A percentile compares a stretch with the other conserved stretches of the same genome.
These are phyloP conservation scores for Tetramorium alpestre DNA, from an alignment of 1,140 invertebrate genomes.

Conservation along the genomic window DNA sequence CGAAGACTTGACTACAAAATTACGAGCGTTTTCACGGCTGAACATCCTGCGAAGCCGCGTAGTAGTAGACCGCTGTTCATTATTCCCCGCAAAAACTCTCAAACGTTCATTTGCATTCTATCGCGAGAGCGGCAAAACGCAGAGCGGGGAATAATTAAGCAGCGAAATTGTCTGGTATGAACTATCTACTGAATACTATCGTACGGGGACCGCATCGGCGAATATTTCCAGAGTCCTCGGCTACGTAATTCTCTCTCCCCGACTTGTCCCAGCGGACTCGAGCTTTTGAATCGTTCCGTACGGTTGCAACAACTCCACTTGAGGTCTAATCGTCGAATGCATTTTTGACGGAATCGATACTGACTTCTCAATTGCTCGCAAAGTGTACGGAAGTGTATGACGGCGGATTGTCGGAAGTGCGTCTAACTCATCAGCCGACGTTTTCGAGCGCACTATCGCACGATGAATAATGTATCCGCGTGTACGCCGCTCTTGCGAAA, in stretches of 20 bases:
- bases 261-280: not conserved
- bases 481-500: not conserved
- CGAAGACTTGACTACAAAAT: conserved; percentile 12
- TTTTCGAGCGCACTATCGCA: conserved; percentile 44
- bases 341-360: conserved; percentile 34
- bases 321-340: not conserved
- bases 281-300: not conserved
- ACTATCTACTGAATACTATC: conserved; percentile 54
- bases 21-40: not conserved
- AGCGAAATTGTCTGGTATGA: conserved; percentile 59
- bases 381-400: not conserved
- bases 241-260: conserved; percentile 11
- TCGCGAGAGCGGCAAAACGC: conserved; percentile 50
- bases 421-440: conserved; percentile 27
- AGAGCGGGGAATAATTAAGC: conserved; percentile 56
- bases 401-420: conserved; percentile 45
- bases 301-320: not conserved
- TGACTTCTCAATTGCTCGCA: not conserved
- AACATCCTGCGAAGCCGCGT: conserved; percentile 2
- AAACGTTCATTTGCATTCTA: conserved; percentile 57
- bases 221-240: conserved; percentile 21
- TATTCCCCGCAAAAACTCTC: conserved; percentile 46
- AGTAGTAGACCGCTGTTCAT: conserved; percentile 40
- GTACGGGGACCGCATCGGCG: conserved; percentile 9
- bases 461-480: conserved; percentile 68